Evolutionary conservation across 2,888 invertebrate species (phyloP), one percentile per base, ranked within the genome.

Genomic region (Clanis bilineata): DNA sequence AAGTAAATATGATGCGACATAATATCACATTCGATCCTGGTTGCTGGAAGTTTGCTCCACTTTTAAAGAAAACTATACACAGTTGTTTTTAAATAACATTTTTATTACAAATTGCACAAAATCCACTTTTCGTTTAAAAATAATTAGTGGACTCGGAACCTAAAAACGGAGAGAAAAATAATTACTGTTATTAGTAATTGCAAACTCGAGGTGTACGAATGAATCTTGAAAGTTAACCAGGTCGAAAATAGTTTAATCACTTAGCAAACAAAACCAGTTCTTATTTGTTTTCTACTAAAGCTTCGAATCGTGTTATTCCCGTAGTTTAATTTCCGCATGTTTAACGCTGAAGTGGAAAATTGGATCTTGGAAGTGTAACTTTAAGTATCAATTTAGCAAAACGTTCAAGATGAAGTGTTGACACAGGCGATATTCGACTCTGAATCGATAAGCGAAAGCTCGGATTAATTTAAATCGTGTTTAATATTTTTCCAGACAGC

Each of bases 151-250:
- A 67, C 62, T 71, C 63, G 44, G 70, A 72, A 66, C 61, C 69
- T 68, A 73, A 76, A 77, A 78, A 74, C 74, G 75, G 74, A 71
- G 68, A 72, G 72, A 73, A 70, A 79, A 79, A 79, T 81, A 81
- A 83, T 80, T 80, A 80, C 80, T 77, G 82, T 82, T 83, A 82
- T 82, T 82, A 82, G 84, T 81, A 81, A 83, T 83, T 83, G 82
- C 72, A 77, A 83, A 82, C 82, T 82, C 68, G 77, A 79, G 79
- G 76, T 77, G 71, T 78, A 80, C 78, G 76, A 76, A 80, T 73
- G 76, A 79, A 82, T 81, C 79, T 80, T 76, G 79, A 82, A 76
- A 80, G 75, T 77, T 76, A 80, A 80, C 79, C 77, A 77, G 73
- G 77, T 78, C 65, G 73, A 77, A 80, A 82, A 78, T 76, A 67